These are phyloP conservation scores for Chaunax sp. DNA, from an alignment of 2,797 vertebrate genomes.

Conservation along the genomic window DNA sequence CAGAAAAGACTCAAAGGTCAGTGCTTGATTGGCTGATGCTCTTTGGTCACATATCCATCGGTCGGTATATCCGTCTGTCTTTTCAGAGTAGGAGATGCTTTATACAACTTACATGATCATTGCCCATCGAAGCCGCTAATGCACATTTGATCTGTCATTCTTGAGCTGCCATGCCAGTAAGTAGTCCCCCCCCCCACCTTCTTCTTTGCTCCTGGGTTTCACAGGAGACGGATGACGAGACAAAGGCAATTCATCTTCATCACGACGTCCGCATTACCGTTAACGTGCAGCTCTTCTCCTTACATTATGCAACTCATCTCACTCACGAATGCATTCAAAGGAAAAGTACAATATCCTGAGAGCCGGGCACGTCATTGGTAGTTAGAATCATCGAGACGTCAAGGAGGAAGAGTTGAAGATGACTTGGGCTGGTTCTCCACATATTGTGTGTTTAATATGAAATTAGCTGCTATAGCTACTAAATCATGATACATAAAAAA, in stretches of 20 bases:
- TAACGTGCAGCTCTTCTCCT: conserved; percentile 50
- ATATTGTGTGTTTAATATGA: conserved; percentile 23
- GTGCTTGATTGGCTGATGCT: conserved; percentile 16
- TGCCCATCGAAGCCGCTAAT: conserved; percentile 65
- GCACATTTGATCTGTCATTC: conserved; percentile 66
- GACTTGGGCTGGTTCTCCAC: conserved; percentile 4
- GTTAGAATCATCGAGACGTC: conserved; percentile 60
- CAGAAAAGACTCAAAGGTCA: conserved; percentile 39
- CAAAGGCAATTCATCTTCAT: conserved; percentile 62
- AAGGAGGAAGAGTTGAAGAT: conserved; percentile 17
- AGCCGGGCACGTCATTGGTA: conserved; percentile 57
- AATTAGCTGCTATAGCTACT: conserved; percentile 1
- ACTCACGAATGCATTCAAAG: conserved; percentile 53
- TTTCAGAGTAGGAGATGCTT: conserved; percentile 27
- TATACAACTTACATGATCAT: conserved; percentile 35
- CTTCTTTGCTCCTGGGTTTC: conserved; percentile 21
- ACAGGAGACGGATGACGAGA: conserved; percentile 55
- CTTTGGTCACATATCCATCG: conserved; percentile 34
- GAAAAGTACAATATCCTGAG: conserved; percentile 63
- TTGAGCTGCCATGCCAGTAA: conserved; percentile 52
- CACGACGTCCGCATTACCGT: conserved; percentile 46
- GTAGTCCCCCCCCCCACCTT: neutral
- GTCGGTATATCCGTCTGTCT: conserved; percentile 4
- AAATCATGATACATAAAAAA: neutral
- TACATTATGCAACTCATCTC: conserved; percentile 64